These are phyloP conservation scores for Lichenostomus cassidix DNA, from an alignment of 2,113 vertebrate species.

Conservation along the genomic window DNA sequence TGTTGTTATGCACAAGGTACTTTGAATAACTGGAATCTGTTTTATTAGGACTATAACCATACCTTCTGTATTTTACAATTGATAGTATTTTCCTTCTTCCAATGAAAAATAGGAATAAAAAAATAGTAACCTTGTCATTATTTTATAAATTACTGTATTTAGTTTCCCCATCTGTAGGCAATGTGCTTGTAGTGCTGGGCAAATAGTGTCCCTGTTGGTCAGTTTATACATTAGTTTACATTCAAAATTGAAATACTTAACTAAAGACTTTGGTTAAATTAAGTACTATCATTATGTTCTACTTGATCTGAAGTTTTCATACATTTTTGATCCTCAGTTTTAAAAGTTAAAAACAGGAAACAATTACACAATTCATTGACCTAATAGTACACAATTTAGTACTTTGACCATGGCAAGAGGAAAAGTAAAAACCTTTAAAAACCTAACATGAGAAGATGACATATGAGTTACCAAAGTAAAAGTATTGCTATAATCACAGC, in stretches of 20 bases:
- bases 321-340: slow-evolving; percentile 66
- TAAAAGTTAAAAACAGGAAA: slow-evolving; percentile 64
- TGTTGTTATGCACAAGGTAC: slow-evolving; percentile 65
- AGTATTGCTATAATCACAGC: slow-evolving; percentile 79
- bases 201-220: slow-evolving; percentile 75
- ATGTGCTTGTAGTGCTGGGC: slow-evolving; percentile 75
- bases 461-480: slow-evolving; percentile 29
- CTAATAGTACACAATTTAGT: slow-evolving; percentile 73
- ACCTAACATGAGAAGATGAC: slow-evolving; percentile 62
- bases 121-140: slow-evolving; percentile 70
- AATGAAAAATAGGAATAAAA: slow-evolving; percentile 70
- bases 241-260: slow-evolving; percentile 82
- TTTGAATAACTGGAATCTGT: slow-evolving; percentile 65
- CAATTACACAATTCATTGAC: slow-evolving; percentile 76
- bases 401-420: slow-evolving; percentile 69
- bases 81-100: slow-evolving; percentile 62
- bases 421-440: slow-evolving; percentile 61
- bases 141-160: slow-evolving; percentile 71
- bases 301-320: neutral
- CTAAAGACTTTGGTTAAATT: slow-evolving; percentile 90
- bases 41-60: slow-evolving; percentile 61
- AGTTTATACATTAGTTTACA: slow-evolving; percentile 83
- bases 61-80: slow-evolving; percentile 64
- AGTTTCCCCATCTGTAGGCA: slow-evolving; percentile 67
- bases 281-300: slow-evolving; percentile 70